Evolutionary conservation across 2,888 invertebrate species (phyloP).

Genomic region (Podotricha telesiphe): DNA sequence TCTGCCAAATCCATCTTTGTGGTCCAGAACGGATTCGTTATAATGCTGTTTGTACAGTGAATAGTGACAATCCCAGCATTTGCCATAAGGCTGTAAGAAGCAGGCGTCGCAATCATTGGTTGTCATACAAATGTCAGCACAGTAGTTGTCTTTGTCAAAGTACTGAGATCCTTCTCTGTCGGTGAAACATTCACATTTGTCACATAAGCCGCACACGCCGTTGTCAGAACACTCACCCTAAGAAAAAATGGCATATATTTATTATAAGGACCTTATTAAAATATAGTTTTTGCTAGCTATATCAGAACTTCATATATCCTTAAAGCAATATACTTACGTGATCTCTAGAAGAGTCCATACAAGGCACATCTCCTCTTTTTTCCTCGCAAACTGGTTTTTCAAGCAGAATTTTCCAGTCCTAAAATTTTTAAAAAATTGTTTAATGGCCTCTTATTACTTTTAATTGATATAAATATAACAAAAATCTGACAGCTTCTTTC

Average conservation of each 20-base stretch:
- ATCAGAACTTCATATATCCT: neutral
- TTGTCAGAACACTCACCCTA: conserved; percentile 67
- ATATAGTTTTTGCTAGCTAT: neutral
- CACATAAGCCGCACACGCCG: conserved; percentile 63
- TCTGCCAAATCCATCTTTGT: conserved; percentile 51
- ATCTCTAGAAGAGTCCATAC: conserved; percentile 50
- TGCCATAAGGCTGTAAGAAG: conserved; percentile 48
- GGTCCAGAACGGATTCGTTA: conserved; percentile 50
- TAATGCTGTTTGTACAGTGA: conserved; percentile 47
- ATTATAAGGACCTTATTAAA: neutral
- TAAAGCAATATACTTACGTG: conserved; percentile 52
- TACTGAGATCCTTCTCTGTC: conserved; percentile 65
- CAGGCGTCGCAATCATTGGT: conserved; percentile 60
- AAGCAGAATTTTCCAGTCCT: conserved; percentile 59
- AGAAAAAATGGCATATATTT: conserved; percentile 1
- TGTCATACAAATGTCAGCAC: conserved; percentile 64
- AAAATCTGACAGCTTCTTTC: conserved; percentile 5
- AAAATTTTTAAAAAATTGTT: conserved; percentile 28
- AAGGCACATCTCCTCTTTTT: conserved; percentile 56
- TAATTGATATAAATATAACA: conserved; percentile 10
- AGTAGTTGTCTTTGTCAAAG: conserved; percentile 59
- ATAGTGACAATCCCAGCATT: conserved; percentile 37
- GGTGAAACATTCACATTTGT: conserved; percentile 62
- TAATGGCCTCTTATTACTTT: neutral
- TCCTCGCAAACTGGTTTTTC: conserved; percentile 49